Conservation (phyloP, 2,113 vertebrate species). For the Pseudopodoces humilis region DNA sequence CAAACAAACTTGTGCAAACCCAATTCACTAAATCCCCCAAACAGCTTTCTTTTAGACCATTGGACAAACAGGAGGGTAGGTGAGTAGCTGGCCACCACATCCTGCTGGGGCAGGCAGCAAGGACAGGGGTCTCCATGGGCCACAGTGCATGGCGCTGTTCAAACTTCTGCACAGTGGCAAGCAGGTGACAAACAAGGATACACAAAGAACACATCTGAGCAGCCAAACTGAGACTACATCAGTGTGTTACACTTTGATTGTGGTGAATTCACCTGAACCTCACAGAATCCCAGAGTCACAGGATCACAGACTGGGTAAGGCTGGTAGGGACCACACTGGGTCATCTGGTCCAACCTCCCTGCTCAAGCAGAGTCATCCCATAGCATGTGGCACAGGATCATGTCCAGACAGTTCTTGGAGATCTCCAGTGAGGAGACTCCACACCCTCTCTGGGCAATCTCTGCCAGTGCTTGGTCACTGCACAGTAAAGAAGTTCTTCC, state of each 20-base stretch:
- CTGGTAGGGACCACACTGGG: not conserved
- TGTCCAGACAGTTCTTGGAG: not conserved
- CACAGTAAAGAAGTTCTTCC: not conserved
- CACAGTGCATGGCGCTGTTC: fast-evolving
- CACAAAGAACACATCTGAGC: not conserved
- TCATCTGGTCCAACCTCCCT: not conserved
- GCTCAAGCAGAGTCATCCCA: not conserved
- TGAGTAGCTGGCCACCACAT: not conserved
- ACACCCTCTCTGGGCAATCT: not conserved
- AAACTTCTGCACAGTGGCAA: not conserved
- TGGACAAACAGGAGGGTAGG: not conserved
- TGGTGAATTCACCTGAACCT: not conserved
- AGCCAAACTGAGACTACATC: not conserved
- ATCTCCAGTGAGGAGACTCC: not conserved
- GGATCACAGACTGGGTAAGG: not conserved
- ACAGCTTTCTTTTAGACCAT: not conserved
- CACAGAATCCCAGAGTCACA: not conserved
- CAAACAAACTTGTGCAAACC: not conserved
- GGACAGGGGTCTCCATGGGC: not conserved
- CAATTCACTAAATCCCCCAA: not conserved
- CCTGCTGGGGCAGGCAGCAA: not conserved
- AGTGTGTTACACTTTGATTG: not conserved
- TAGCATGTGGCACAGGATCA: fast-evolving
- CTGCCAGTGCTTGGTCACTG: fast-evolving
- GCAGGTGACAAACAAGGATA: not conserved